Evolutionary conservation across 2,797 vertebrate genomes (phyloP).

Genomic region (Gymnothorax javanicus): DNA sequence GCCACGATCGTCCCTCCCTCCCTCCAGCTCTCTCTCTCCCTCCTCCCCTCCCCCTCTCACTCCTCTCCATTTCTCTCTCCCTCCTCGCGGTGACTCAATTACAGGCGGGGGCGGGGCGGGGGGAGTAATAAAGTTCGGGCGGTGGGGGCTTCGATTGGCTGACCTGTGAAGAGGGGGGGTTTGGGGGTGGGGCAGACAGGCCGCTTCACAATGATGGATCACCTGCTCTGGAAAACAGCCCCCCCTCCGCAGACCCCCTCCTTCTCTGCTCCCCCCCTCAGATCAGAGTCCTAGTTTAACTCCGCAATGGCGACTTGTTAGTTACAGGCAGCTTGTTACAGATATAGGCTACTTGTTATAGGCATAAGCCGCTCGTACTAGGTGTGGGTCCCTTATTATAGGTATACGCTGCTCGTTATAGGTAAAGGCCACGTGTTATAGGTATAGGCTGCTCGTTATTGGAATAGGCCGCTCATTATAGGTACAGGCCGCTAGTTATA

Average conservation of each 20-base stretch:
- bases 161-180: conserved; percentile 83
- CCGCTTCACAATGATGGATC: conserved; percentile 85
- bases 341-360: too few relatives aligned
- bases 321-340: not conserved
- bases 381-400: too few relatives aligned
- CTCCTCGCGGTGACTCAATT: conserved; percentile 76
- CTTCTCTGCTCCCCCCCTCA: conserved; percentile 57
- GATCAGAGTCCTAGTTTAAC: conserved; percentile 8
- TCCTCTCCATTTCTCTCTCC: conserved; percentile 10
- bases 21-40: conserved; percentile 72
- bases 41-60: conserved; percentile 29
- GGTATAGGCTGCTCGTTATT: too few relatives aligned
- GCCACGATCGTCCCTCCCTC: too few relatives aligned
- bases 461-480: not conserved
- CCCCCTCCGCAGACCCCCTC: conserved; percentile 47
- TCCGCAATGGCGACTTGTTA: not conserved
- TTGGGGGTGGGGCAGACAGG: conserved; percentile 83
- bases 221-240: conserved; percentile 65
- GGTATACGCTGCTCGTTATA: too few relatives aligned
- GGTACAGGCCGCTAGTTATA: not conserved
- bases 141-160: conserved; percentile 84
- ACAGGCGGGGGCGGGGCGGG: conserved; percentile 85
- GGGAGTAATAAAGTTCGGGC: conserved; percentile 91
- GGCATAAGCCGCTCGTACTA: too few relatives aligned
- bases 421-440: too few relatives aligned